These are phyloP conservation scores for Allolobophora icterica DNA, from an alignment of 2,888 invertebrate species.

Conservation along the genomic window DNA sequence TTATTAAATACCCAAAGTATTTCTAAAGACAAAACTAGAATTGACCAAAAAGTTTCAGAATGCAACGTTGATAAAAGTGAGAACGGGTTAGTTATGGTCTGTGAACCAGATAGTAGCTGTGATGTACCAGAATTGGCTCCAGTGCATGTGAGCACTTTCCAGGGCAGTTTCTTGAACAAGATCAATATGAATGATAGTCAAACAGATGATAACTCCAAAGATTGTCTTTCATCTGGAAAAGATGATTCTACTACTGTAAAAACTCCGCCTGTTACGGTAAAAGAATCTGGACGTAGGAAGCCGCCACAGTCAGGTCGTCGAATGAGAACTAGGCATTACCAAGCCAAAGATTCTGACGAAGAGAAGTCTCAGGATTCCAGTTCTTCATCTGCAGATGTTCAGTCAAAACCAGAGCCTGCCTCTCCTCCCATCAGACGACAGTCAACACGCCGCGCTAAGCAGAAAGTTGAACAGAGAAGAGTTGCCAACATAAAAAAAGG, in stretches of 20 bases:
- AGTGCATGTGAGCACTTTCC: not conserved
- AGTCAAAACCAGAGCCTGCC: not conserved
- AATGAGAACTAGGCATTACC: not conserved
- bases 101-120: slow-evolving; percentile 17
- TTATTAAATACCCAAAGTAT: not conserved
- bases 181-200: not conserved
- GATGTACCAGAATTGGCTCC: slow-evolving; percentile 17
- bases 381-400: slow-evolving; percentile 1
- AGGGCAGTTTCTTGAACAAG: slow-evolving; percentile 8
- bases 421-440: not conserved
- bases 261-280: not conserved
- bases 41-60: not conserved
- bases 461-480: not conserved
- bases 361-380: not conserved
- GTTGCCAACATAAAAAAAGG: slow-evolving; percentile 11
- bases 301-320: not conserved
- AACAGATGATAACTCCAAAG: slow-evolving; percentile 9
- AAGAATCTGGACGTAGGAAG: not conserved
- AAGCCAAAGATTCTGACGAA: not conserved
- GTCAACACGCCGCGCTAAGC: not conserved
- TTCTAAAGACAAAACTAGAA: not conserved
- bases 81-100: not conserved
- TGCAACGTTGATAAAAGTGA: not conserved
- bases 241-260: not conserved
- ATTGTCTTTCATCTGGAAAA: not conserved